These are phyloP conservation scores for Palythoa grandiflora DNA, from an alignment of 92 coral and sea anemone species.

Conservation along the genomic window DNA sequence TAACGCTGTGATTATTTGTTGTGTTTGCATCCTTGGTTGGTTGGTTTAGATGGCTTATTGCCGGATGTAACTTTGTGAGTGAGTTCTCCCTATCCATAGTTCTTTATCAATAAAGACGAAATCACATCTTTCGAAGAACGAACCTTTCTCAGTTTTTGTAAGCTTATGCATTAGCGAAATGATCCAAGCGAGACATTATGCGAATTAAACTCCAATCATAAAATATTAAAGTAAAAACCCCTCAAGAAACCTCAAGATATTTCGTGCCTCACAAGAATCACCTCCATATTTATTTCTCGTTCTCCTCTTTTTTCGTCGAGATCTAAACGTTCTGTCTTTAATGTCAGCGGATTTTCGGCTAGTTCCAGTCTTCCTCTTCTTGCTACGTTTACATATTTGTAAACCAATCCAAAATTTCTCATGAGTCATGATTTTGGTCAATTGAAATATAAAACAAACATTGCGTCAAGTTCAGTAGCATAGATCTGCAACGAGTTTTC, in stretches of 20 bases:
- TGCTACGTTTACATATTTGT: too few species aligned
- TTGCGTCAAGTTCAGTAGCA: too few species aligned
- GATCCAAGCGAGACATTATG: too few species aligned
- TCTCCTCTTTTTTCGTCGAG: not conserved
- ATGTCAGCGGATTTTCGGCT: not conserved
- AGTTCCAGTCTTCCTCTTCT: slow-evolving; percentile 35
- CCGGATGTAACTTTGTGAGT: not conserved
- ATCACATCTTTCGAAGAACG: too few species aligned
- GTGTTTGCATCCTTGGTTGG: not conserved
- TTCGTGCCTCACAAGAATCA: not conserved
- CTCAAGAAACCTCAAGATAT: not conserved
- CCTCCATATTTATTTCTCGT: not conserved
- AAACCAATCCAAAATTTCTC: too few species aligned
- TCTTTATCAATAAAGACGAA: not conserved
- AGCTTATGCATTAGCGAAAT: too few species aligned
- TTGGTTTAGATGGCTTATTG: not conserved
- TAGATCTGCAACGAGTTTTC: not conserved
- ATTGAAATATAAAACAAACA: too few species aligned
- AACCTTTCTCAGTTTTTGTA: too few species aligned
- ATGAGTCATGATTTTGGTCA: too few species aligned
- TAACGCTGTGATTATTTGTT: not conserved
- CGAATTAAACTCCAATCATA: not conserved
- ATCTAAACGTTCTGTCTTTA: too few species aligned
- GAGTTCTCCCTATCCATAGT: slow-evolving; percentile 16
- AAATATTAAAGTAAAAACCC: too few species aligned